Evolutionary conservation across 2,113 vertebrate genomes (phyloP).

Genomic region (Tachuris rubrigastra): DNA sequence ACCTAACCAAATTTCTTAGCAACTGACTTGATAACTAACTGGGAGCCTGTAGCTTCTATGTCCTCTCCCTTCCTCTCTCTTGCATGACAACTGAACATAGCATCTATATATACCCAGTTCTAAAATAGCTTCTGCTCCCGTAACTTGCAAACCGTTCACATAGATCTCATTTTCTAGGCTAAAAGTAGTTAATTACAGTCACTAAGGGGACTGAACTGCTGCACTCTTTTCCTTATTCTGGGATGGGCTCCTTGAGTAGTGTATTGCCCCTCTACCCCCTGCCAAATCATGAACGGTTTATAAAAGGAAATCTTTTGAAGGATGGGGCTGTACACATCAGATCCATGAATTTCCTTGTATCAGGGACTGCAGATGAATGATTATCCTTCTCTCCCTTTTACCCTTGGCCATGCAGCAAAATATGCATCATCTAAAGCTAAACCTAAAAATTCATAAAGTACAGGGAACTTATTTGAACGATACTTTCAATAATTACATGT

Average conservation of each 20-base stretch:
- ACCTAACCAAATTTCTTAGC: conserved; percentile 44
- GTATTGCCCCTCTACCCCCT: background rate
- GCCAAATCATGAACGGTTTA: background rate
- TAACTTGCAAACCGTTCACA: background rate
- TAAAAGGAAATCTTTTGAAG: background rate
- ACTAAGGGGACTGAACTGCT: background rate
- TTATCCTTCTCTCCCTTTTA: background rate
- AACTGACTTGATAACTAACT: conserved; percentile 27
- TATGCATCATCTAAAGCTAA: background rate
- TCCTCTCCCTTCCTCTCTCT: background rate
- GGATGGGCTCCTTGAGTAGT: background rate
- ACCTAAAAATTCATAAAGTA: background rate
- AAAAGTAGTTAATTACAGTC: conserved; percentile 30
- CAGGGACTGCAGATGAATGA: background rate
- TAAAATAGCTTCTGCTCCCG: conserved; percentile 16
- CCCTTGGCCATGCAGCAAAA: background rate
- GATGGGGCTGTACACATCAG: background rate
- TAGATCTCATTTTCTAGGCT: conserved; percentile 14
- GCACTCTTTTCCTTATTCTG: background rate
- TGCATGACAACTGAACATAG: conserved; percentile 28
- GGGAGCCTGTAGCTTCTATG: background rate
- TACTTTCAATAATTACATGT: background rate
- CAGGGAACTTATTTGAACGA: background rate
- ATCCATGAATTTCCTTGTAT: background rate
- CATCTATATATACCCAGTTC: conserved; percentile 23